phyloP scores from a whole-genome alignment of 1,140 invertebrate species.

The Wasmannia auropunctata region DNA sequence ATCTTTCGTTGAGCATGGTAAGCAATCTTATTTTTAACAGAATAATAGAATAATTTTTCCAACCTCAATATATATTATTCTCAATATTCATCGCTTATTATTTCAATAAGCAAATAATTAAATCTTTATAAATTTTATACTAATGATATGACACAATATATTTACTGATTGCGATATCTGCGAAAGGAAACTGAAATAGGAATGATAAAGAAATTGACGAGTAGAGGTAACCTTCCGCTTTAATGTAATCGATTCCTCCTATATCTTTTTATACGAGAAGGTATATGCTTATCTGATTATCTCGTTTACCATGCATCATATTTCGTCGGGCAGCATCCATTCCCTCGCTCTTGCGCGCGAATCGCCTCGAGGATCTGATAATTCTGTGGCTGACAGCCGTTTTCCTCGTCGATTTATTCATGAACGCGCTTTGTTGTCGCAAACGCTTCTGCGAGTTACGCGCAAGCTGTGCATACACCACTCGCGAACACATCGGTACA shows the following conservation, averaged over 20 bases:
- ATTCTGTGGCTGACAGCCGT: conserved; percentile 47
- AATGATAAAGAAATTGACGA: not conserved
- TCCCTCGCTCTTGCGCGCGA: not conserved
- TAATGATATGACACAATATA: not conserved
- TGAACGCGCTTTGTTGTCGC: conserved; percentile 39
- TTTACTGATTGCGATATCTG: not conserved
- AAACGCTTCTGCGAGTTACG: conserved; percentile 12
- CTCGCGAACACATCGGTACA: not conserved
- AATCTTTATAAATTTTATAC: not conserved
- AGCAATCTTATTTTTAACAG: not conserved
- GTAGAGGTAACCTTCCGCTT: too few species aligned
- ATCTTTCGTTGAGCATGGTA: not conserved
- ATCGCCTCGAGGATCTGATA: conserved; percentile 22
- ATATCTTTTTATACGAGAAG: not conserved
- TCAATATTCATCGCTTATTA: too few species aligned
- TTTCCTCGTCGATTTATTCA: conserved; percentile 42
- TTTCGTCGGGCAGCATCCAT: not conserved
- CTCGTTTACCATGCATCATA: not conserved
- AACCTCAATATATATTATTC: not conserved
- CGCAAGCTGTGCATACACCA: not conserved
- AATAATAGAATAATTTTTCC: not conserved
- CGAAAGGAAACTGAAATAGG: not conserved
- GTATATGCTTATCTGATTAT: conserved; percentile 27
- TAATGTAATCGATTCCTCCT: not conserved
- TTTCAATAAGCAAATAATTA: not conserved